These are phyloP conservation scores for Mus spicilegus DNA, from an alignment of 2,113 vertebrate species.

Conservation along the genomic window DNA sequence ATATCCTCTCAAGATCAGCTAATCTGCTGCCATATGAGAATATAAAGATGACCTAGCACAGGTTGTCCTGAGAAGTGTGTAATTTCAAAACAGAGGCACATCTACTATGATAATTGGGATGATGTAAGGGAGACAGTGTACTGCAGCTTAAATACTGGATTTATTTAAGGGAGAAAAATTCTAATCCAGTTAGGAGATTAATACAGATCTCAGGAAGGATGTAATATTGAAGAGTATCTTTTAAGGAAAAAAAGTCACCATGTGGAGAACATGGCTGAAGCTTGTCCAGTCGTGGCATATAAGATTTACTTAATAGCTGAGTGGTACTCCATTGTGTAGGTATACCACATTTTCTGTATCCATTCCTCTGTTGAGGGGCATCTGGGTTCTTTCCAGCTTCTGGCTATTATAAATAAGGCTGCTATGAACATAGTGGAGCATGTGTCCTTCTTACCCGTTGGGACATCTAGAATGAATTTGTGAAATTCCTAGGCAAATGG, in stretches of 20 bases:
- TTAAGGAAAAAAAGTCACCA: too few species aligned
- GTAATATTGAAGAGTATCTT: neutral
- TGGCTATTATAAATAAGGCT: too few species aligned
- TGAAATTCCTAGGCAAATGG: too few species aligned
- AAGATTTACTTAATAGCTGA: neutral
- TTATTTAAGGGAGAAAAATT: neutral
- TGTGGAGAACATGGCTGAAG: neutral
- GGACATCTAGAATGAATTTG: too few species aligned
- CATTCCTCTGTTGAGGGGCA: too few species aligned
- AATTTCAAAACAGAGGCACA: neutral
- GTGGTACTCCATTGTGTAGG: too few species aligned
- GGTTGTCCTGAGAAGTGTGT: neutral
- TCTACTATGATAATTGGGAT: neutral
- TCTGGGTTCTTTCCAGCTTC: too few species aligned
- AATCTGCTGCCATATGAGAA: neutral
- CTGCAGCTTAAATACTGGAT: neutral
- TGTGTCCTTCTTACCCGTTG: too few species aligned
- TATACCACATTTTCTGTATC: too few species aligned
- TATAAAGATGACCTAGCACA: neutral
- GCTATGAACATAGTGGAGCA: too few species aligned
- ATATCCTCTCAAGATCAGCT: neutral
- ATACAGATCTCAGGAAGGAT: neutral
- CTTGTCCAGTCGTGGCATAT: rapidly evolving
- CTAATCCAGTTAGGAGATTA: neutral
- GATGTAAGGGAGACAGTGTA: neutral